Conservation (phyloP, 2,797 vertebrate genomes). For the Rhabdophis nuchalis region DNA sequence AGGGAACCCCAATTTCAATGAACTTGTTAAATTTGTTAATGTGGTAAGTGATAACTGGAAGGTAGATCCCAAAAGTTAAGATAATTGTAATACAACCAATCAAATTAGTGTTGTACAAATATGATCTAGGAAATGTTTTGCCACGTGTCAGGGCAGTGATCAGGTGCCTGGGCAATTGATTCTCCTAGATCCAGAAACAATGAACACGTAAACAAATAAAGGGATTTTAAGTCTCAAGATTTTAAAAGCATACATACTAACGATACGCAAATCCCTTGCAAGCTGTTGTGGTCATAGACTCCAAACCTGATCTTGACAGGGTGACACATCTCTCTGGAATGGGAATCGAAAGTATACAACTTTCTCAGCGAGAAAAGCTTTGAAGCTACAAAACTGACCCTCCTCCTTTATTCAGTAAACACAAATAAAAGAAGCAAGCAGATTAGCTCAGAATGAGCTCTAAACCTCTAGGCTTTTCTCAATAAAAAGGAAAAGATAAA, state of each 20-base stretch:
- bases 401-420: not conserved
- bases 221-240: not conserved
- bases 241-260: not conserved
- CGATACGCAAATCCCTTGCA: not conserved
- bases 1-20: constrained; percentile 84
- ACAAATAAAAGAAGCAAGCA: not conserved
- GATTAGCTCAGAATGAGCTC: not conserved
- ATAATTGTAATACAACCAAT: not conserved
- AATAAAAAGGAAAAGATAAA: not conserved
- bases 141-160: not conserved
- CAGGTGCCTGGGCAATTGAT: not conserved
- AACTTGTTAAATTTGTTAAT: constrained; percentile 81
- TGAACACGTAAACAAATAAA: not conserved
- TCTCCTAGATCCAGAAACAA: not conserved
- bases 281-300: not conserved
- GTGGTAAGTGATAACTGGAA: constrained; percentile 77
- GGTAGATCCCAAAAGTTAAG: not conserved
- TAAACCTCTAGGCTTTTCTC: not conserved
- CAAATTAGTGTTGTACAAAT: not conserved
- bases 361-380: not conserved
- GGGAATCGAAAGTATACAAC: not conserved
- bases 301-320: not conserved
- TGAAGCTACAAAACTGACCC: not conserved
- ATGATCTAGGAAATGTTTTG: not conserved
- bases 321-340: not conserved